Evolutionary conservation across 2,888 invertebrate genomes (phyloP).

Genomic region (Lapara coniferarum): DNA sequence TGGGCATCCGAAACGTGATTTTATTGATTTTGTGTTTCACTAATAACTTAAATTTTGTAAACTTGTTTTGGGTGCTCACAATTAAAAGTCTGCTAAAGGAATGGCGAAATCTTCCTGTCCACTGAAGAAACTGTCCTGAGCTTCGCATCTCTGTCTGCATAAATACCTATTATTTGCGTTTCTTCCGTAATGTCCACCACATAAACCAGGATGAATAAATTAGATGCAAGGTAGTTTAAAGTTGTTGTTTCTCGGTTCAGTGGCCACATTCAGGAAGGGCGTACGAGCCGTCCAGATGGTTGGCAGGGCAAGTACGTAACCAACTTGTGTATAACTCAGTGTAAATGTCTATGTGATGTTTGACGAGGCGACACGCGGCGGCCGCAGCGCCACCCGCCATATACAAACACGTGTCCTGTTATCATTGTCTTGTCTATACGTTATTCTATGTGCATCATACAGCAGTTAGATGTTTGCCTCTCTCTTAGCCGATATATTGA

Average conservation of each 20-base stretch:
- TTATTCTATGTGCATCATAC: slow-evolving; percentile 80
- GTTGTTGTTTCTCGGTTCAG: slow-evolving; percentile 86
- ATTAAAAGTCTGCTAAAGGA: slow-evolving; percentile 45
- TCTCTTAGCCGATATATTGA: slow-evolving; percentile 76
- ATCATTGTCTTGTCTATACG: slow-evolving; percentile 78
- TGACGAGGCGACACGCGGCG: slow-evolving; percentile 51
- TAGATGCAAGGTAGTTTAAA: slow-evolving; percentile 61
- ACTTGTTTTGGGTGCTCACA: slow-evolving; percentile 47
- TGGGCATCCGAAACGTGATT: slow-evolving; percentile 25
- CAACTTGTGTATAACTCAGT: slow-evolving; percentile 67
- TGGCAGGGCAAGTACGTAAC: slow-evolving; percentile 98
- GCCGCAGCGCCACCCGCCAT: slow-evolving; percentile 51
- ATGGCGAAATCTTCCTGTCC: slow-evolving; percentile 27
- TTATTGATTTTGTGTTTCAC: background rate
- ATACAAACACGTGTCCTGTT: slow-evolving; percentile 79
- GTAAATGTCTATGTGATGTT: slow-evolving; percentile 80
- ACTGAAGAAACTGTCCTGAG: slow-evolving; percentile 47
- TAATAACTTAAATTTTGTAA: slow-evolving; percentile 7
- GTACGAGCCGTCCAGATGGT: slow-evolving; percentile 99
- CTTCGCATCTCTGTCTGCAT: slow-evolving; percentile 76
- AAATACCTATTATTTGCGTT: slow-evolving; percentile 59
- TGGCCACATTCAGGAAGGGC: slow-evolving; percentile 99
- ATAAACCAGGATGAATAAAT: slow-evolving; percentile 56
- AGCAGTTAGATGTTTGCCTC: slow-evolving; percentile 81
- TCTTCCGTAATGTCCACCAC: slow-evolving; percentile 53